Conservation (phyloP, 2,797 vertebrate genomes). For the Myotis pilosus region DNA sequence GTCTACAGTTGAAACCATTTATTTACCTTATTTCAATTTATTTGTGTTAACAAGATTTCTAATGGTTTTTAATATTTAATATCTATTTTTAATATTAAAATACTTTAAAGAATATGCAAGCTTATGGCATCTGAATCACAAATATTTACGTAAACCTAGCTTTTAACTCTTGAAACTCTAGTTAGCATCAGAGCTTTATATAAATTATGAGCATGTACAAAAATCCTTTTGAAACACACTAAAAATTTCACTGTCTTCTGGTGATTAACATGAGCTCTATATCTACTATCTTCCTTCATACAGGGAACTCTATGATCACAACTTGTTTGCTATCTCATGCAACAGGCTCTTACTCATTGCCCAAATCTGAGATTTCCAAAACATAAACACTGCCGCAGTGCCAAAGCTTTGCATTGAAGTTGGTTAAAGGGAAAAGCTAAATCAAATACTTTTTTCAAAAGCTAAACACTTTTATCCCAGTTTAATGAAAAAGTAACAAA, state of each 20-base stretch:
- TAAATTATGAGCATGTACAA: background rate
- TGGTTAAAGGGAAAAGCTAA: background rate
- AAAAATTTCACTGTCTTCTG: background rate
- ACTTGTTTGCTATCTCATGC: background rate
- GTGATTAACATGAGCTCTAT: background rate
- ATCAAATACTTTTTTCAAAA: background rate
- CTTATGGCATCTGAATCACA: background rate
- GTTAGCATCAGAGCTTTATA: background rate
- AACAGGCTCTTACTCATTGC: background rate
- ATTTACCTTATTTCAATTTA: background rate
- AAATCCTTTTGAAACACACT: background rate
- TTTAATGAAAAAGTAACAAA: conserved; percentile 19
- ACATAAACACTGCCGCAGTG: background rate
- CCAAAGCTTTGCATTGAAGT: background rate
- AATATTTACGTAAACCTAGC: background rate
- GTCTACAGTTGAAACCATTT: background rate
- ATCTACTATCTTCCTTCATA: background rate
- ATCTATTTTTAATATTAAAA: too few relatives aligned
- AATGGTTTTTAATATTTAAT: background rate
- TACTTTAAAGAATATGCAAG: background rate
- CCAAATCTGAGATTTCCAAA: background rate
- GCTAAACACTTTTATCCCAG: background rate
- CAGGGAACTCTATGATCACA: background rate
- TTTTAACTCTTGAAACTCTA: background rate
- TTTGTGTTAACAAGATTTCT: background rate